Percentiles rank a stretch among this genome's conserved stretches.
Conservation (phyloP, 2,113 vertebrate species). For the Pterophyllum scalare region DNA sequence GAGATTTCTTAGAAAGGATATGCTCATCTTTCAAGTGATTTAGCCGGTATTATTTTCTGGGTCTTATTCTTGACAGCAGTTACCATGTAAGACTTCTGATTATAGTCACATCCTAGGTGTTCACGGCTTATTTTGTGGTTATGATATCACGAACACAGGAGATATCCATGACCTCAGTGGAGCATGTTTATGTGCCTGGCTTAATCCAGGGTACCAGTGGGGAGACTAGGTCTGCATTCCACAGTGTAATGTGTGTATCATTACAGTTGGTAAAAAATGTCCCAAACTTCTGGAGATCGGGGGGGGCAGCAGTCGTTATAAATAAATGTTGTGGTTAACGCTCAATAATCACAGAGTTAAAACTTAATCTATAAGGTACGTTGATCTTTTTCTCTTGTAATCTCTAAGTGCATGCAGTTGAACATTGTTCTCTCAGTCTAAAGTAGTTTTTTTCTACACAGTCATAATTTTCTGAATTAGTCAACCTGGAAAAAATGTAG, state of each 20-base stretch:
- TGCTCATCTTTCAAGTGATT: constrained; percentile 64
- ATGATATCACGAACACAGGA: constrained; percentile 53
- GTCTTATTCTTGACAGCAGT: constrained; percentile 65
- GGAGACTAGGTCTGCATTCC: constrained; percentile 35
- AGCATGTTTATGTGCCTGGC: constrained; percentile 34
- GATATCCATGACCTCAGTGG: constrained; percentile 44
- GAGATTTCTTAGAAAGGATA: constrained; percentile 49
- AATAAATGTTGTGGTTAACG: not conserved
- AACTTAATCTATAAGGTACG: not conserved
- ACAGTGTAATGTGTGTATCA: constrained; percentile 16
- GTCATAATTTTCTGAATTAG: not conserved
- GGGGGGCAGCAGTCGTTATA: not conserved
- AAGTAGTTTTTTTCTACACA: not conserved
- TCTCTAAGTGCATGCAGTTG: not conserved
- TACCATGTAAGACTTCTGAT: constrained; percentile 67
- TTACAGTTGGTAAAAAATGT: constrained; percentile 17
- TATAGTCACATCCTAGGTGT: constrained; percentile 51
- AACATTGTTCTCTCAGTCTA: not conserved
- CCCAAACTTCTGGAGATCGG: not conserved
- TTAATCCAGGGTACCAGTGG: constrained; percentile 32
- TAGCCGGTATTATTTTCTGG: constrained; percentile 30
- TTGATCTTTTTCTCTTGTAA: not conserved
- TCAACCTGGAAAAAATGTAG: not conserved
- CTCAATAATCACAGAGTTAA: not conserved
- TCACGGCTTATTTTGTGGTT: constrained; percentile 38